Percentiles rank a stretch among this genome's conserved stretches.
These are phyloP conservation scores for Caenorhabditis sp. DNA, from an alignment of 2,888 invertebrate species.

Conservation along the genomic window DNA sequence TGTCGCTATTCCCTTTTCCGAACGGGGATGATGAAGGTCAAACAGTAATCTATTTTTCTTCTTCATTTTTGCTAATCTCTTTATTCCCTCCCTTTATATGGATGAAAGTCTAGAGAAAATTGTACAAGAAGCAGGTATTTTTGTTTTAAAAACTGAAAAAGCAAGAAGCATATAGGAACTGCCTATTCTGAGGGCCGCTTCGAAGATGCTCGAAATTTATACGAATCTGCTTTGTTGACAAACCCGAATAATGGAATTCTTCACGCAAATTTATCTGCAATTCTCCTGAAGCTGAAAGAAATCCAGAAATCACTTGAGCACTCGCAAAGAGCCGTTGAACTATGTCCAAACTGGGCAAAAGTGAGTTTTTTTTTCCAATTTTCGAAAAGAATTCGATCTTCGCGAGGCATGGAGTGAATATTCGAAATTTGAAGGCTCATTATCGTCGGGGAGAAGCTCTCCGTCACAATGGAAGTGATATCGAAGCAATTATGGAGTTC, in stretches of 20 bases:
- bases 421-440: slow-evolving; percentile 13
- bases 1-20: not conserved
- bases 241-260: slow-evolving; percentile 47
- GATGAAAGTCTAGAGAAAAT: slow-evolving; percentile 20
- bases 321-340: slow-evolving; percentile 33
- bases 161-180: slow-evolving; percentile 12
- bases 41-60: not conserved
- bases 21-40: not conserved
- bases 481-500: not conserved
- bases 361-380: no score
- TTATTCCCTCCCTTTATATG: slow-evolving; percentile 12
- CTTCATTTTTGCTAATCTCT: not conserved
- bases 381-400: not conserved
- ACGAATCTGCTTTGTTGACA: slow-evolving; percentile 29
- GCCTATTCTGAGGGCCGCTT: slow-evolving; percentile 49
- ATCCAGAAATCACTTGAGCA: slow-evolving; percentile 28
- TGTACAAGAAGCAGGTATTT: slow-evolving; percentile 34
- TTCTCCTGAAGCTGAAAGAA: slow-evolving; percentile 31
- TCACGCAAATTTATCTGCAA: slow-evolving; percentile 47
- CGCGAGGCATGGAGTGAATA: no score
- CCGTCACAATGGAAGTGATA: not conserved
- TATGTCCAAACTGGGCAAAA: slow-evolving; percentile 49
- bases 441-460: slow-evolving; percentile 28
- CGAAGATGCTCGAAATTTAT: slow-evolving; percentile 26
- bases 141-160: not conserved